phyloP scores from a whole-genome alignment of 2,888 invertebrate genomes.

The Ophion costatus region DNA sequence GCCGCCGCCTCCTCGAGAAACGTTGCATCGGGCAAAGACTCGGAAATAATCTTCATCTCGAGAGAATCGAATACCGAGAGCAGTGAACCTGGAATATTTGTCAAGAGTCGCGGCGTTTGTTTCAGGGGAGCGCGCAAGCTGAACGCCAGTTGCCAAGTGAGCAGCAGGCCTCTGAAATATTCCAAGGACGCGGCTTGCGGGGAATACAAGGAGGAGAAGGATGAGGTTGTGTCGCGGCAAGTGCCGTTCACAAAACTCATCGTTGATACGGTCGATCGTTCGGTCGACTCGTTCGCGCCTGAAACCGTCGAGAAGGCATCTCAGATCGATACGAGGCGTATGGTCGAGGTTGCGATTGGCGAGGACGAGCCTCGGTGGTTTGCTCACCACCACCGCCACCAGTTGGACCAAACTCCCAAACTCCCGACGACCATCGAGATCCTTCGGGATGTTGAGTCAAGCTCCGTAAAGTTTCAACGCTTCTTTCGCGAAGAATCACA shows the following conservation, averaged over 20 bases:
- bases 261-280: conserved; percentile 59
- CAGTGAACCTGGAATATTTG: conserved; percentile 19
- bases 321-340: conserved; percentile 33
- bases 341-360: conserved; percentile 30
- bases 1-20: conserved; percentile 31
- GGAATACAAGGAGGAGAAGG: conserved; percentile 35
- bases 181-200: conserved; percentile 47
- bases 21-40: conserved; percentile 58
- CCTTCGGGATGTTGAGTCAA: conserved; percentile 17
- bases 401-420: not conserved
- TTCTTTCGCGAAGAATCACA: not conserved
- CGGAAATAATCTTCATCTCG: conserved; percentile 33
- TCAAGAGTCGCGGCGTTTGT: conserved; percentile 54
- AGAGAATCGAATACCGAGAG: conserved; percentile 40
- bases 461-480: not conserved
- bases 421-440: conserved; percentile 16
- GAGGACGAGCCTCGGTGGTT: conserved; percentile 10
- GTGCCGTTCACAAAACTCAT: conserved; percentile 15
- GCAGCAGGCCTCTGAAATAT: not conserved
- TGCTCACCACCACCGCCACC: too few relatives aligned
- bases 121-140: conserved; percentile 43
- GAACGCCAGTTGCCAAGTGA: conserved; percentile 33
- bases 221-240: too few relatives aligned
- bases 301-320: conserved; percentile 41
- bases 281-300: conserved; percentile 43